Base-by-base conservation (phyloP, 2,113 vertebrate genomes). In the Odocoileus hemionus region DNA sequence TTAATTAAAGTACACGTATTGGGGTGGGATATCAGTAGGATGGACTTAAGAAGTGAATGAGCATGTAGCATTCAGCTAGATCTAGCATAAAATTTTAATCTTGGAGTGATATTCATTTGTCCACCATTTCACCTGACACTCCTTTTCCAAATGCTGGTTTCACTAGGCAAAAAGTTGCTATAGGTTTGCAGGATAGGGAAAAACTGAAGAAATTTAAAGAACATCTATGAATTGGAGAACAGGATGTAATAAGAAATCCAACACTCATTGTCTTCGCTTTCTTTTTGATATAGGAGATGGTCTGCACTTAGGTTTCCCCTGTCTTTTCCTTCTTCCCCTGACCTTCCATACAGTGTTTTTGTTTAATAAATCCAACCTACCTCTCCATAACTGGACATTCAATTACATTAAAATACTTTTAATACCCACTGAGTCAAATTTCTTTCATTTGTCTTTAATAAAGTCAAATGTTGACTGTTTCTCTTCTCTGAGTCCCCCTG, bases 381-480 rank as follows among this genome's bases (percentile, higher is more conserved):
- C 15, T 52, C 50, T 93, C 26, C 11, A 47, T 96, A 87, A 86
- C 47, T 79, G 36, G 19, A 19, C 52, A 74, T 33, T 67, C 30
- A 55, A n/a, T 17, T 88, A 25, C 43, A 79, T 86, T 76, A 60
- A 86, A 91, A 86, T 96, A 78, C 87, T 91, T 79, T 74, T 84
- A 89, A 93, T 84, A 47, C 21, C 79, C 52, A 91, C 5, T 7
- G 64, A 94, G 39, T 95, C 76, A 92, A 50, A 91, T 78, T 91
- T 60, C 4, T 89, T 61, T 85, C 23, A 86, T 93, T 78, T 76
- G 55, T 91, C 79, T 89, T 89, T 74, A 96, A 79, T 95, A 86
- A 89, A 5, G 36, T 83, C 39, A 96, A 67, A 50, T 52, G 25
- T 39, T 55, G 55, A 33, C 52, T 83, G 0, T 79, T 86, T 95